These are phyloP conservation scores for Ctena decussata DNA, from an alignment of 2,888 invertebrate species.

Conservation along the genomic window DNA sequence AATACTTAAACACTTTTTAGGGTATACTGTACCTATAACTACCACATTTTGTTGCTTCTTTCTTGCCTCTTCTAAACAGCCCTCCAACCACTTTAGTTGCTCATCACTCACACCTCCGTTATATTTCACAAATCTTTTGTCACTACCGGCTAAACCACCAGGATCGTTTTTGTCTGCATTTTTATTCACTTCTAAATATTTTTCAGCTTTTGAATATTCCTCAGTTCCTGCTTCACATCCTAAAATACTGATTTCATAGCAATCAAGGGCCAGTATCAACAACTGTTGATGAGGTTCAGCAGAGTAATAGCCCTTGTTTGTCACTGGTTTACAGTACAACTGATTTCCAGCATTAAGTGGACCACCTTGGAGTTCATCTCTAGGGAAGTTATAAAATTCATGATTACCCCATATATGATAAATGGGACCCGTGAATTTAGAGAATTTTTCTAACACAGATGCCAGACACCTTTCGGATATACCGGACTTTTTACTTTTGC, in stretches of 20 bases:
- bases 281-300: constrained; percentile 77
- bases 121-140: constrained; percentile 82
- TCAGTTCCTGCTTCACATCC: constrained; percentile 73
- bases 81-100: constrained; percentile 85
- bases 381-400: constrained; percentile 86
- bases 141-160: constrained; percentile 75
- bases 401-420: constrained; percentile 86
- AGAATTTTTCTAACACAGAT: constrained; percentile 77
- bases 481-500: constrained; percentile 76
- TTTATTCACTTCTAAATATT: constrained; percentile 78
- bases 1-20: no score
- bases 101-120: constrained; percentile 86
- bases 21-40: constrained; percentile 85
- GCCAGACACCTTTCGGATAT: constrained; percentile 75
- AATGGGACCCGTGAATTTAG: constrained; percentile 62
- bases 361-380: constrained; percentile 75
- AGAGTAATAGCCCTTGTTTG: constrained; percentile 80
- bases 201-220: constrained; percentile 75
- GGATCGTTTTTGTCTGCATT: constrained; percentile 82
- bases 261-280: constrained; percentile 84
- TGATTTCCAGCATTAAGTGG: constrained; percentile 67
- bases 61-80: constrained; percentile 79
- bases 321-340: constrained; percentile 27
- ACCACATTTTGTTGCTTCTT: constrained; percentile 83
- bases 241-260: constrained; percentile 85